Base-by-base conservation (phyloP, 2,113 vertebrate genomes). In the Leptodactylus fuscus region DNA sequence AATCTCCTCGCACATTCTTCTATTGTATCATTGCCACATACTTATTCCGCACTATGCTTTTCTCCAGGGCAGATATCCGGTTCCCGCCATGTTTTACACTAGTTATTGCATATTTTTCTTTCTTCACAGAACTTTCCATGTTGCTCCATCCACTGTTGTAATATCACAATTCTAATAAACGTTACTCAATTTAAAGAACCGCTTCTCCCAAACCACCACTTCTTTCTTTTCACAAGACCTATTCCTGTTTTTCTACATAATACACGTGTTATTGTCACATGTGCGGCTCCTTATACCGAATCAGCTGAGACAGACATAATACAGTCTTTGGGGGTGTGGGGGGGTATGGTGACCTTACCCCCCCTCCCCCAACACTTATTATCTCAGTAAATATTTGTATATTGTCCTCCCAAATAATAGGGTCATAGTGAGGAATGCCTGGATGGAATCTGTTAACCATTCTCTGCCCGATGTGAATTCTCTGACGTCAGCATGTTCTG, bases 371-470 rank as follows among this genome's bases (percentile, higher is more conserved):
- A 12, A 67, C 62, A 34, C 32, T 32, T 29, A 32, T 65, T 24
- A 32, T 24, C 15, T 65, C 13, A 6, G 62, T 67, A 67, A 67
- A 67, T 67, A 67, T 67, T 67, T 67, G 29, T 32, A 12, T 34
- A 67, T 2, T 32, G 13, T 32, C 67, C 38, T 71, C 18, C 34
- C 20, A 41, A 36, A 38, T 9, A 71, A 18, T 0, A 22, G 34
- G 67, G 67, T 71, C 36, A 38, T 46, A 15, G 38, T 2, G 13
- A 27, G 41, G 71, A 74, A 48, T 75, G 12, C 18, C n/a, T 16
- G 73, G 44, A 75, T 16, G 73, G 44, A 75, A 75, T 75, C 44
- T n/a, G 13, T 65, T 62, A 67, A 8, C 62, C 62, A 7, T 29
- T 2, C 1, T 1, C 6, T 34, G 55, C 16, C 62, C 15, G 15